A percentile compares a stretch with the other conserved stretches of the same genome.
Evolutionary conservation across 1,140 invertebrate genomes (phyloP).

Genomic region (Drosophila watanabei): DNA sequence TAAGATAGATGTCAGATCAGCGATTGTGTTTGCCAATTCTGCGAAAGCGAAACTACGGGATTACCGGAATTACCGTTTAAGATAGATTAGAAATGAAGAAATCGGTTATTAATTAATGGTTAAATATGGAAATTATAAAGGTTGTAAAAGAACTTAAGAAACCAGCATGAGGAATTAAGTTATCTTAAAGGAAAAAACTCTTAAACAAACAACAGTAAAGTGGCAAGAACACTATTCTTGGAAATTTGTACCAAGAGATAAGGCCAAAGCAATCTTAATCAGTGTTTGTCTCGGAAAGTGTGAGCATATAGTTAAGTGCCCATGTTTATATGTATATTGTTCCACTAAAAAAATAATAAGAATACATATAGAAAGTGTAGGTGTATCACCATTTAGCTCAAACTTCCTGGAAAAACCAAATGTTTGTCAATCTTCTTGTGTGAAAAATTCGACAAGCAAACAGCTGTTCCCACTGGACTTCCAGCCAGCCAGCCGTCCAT

Average conservation of each 20-base stretch:
- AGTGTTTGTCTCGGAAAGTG: neutral
- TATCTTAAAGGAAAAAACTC: neutral
- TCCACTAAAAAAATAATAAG: neutral
- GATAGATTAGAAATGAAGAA: neutral
- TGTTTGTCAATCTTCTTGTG: neutral
- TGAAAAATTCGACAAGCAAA: neutral
- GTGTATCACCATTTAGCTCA: neutral
- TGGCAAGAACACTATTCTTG: neutral
- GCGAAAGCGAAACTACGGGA: conserved; percentile 1
- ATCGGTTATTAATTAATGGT: neutral
- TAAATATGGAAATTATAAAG: no score
- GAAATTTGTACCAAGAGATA: neutral
- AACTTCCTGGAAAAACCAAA: neutral
- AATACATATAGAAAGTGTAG: no score
- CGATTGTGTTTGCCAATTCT: neutral
- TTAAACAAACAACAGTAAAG: neutral
- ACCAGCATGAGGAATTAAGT: neutral
- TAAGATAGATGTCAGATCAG: conserved; percentile 26
- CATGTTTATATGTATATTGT: neutral
- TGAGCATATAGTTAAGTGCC: neutral
- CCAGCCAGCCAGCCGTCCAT: neutral
- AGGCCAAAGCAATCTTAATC: conserved; percentile 1
- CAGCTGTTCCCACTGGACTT: neutral
- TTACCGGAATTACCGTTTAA: neutral
- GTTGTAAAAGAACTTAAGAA: neutral